A percentile compares a stretch with the other conserved stretches of the same genome.
These are phyloP conservation scores for Leucozona laternaria DNA, from an alignment of 2,888 invertebrate species.

Conservation along the genomic window DNA sequence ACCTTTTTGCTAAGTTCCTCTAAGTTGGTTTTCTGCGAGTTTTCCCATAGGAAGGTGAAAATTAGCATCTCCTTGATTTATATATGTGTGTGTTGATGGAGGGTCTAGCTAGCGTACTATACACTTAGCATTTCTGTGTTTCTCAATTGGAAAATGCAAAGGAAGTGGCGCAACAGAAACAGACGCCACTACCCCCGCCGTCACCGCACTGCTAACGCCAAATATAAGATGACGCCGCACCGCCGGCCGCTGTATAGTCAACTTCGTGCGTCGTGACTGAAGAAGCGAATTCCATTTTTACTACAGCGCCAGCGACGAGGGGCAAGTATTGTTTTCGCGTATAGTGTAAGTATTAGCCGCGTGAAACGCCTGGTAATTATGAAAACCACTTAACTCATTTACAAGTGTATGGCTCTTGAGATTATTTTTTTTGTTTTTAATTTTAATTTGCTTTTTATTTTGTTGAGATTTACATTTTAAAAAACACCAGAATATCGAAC, in stretches of 20 bases:
- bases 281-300: slow-evolving; percentile 32
- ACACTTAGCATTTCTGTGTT: slow-evolving; percentile 25
- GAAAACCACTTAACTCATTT: slow-evolving; percentile 69
- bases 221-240: slow-evolving; percentile 13
- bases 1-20: slow-evolving; percentile 1
- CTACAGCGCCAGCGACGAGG: too few relatives aligned
- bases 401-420: slow-evolving; percentile 46
- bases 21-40: slow-evolving; percentile 45
- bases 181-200: slow-evolving; percentile 12
- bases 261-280: slow-evolving; percentile 49
- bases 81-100: not conserved
- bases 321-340: slow-evolving; percentile 14
- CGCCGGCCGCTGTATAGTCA: not conserved
- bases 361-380: slow-evolving; percentile 64
- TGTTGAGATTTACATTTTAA: slow-evolving; percentile 47
- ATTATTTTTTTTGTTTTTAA: slow-evolving; percentile 13
- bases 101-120: slow-evolving; percentile 23
- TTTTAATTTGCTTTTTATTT: slow-evolving; percentile 8
- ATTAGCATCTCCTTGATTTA: slow-evolving; percentile 62
- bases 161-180: slow-evolving; percentile 60
- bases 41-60: slow-evolving; percentile 59
- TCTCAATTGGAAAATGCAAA: slow-evolving; percentile 3
- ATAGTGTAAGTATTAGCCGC: not conserved
- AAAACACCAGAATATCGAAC: slow-evolving; percentile 35
- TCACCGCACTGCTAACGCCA: slow-evolving; percentile 14